phyloP scores from a whole-genome alignment of 2,113 vertebrate genomes.

The Machaerirhynchus nigripectus region DNA sequence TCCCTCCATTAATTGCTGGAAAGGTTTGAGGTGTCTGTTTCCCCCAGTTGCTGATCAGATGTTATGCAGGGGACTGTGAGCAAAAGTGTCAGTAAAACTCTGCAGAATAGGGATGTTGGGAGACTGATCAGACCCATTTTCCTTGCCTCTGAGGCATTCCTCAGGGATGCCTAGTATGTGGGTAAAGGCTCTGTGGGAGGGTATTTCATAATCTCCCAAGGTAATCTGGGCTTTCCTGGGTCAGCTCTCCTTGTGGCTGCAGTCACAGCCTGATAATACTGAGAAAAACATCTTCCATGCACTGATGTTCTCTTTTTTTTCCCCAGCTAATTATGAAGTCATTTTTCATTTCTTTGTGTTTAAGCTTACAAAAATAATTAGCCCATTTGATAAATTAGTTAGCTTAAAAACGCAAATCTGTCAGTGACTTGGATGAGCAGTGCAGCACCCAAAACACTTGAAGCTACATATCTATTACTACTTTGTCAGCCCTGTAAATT shows the following conservation, averaged over 20 bases:
- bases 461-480: not conserved
- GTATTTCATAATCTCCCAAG: not conserved
- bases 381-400: not conserved
- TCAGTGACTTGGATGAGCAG: not conserved
- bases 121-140: not conserved
- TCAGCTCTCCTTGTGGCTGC: not conserved
- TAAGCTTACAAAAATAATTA: conserved; percentile 17
- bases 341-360: not conserved
- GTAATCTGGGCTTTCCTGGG: not conserved
- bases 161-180: fast-evolving
- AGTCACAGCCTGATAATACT: not conserved
- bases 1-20: not conserved
- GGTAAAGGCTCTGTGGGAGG: not conserved
- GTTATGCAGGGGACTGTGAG: not conserved
- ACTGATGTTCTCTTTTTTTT: not conserved
- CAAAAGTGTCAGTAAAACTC: not conserved
- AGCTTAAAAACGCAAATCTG: not conserved
- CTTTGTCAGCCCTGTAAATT: not conserved
- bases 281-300: not conserved
- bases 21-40: not conserved
- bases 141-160: not conserved
- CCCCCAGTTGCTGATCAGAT: fast-evolving
- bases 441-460: not conserved
- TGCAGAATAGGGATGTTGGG: not conserved
- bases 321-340: not conserved